A percentile compares a stretch with the other conserved stretches of the same genome.
Evolutionary conservation across 2,797 vertebrate species (phyloP).

Genomic region (Vireo griseus): DNA sequence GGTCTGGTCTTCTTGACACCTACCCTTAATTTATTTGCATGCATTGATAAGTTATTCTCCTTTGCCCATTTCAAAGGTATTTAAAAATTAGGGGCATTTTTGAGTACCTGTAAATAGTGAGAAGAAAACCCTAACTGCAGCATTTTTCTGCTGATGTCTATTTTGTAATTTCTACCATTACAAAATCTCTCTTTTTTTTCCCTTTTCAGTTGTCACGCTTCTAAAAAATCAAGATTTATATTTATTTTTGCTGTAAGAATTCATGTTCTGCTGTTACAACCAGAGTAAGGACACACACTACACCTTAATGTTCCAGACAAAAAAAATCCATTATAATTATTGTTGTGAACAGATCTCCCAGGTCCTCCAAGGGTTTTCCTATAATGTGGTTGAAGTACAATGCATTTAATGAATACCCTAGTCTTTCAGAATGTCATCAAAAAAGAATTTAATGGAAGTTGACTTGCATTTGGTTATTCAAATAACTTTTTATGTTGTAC

Average conservation of each 20-base stretch:
- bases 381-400: background rate
- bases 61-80: background rate
- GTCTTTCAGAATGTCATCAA: background rate
- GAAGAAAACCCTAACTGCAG: background rate
- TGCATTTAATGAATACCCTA: conserved; percentile 6
- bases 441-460: background rate
- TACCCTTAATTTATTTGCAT: background rate
- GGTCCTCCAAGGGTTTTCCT: conserved; percentile 1
- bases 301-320: background rate
- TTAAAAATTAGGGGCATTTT: background rate
- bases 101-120: background rate
- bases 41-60: background rate
- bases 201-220: conserved; percentile 12
- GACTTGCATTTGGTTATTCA: background rate
- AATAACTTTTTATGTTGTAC: background rate
- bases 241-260: conserved; percentile 26
- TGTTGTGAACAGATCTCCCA: background rate
- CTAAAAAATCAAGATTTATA: background rate
- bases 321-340: conserved; percentile 5
- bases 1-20: background rate
- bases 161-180: conserved; percentile 10
- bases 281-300: background rate
- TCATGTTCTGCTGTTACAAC: background rate
- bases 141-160: background rate
- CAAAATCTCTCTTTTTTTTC: background rate